Evolutionary conservation across 2,113 vertebrate genomes (phyloP).

Genomic region (Phyllopteryx taeniolatus): DNA sequence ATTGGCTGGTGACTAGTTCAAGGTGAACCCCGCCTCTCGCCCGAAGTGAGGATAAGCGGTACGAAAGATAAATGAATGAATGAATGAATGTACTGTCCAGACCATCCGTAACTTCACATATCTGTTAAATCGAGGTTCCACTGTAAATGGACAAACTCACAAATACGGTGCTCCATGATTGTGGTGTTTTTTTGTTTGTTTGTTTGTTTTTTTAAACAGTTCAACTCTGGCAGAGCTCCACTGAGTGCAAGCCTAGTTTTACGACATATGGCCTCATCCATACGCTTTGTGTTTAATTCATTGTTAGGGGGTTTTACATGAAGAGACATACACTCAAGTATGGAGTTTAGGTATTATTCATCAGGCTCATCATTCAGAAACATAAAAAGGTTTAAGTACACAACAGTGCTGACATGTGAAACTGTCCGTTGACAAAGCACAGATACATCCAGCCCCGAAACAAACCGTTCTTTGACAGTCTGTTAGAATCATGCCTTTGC

Average conservation of each 20-base stretch:
- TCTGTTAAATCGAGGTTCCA: too few species aligned
- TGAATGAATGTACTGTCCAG: too few species aligned
- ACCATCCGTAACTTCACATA: too few species aligned
- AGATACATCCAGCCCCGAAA: slow-evolving; percentile 52
- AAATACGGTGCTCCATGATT: not conserved
- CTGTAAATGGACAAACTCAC: too few species aligned
- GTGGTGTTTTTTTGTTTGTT: too few species aligned
- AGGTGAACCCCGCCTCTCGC: too few species aligned
- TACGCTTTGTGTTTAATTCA: slow-evolving; percentile 22
- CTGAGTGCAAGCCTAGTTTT: too few species aligned
- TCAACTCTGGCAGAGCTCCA: too few species aligned
- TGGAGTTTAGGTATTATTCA: slow-evolving; percentile 28
- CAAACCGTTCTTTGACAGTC: slow-evolving; percentile 52
- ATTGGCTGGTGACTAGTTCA: too few species aligned
- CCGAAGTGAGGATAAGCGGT: too few species aligned
- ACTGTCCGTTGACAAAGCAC: slow-evolving; percentile 55
- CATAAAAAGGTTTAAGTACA: slow-evolving; percentile 48
- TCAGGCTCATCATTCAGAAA: slow-evolving; percentile 45
- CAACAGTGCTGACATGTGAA: slow-evolving; percentile 53
- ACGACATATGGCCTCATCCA: not conserved
- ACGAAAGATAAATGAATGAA: too few species aligned
- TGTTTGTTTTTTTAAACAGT: not conserved
- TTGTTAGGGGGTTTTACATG: slow-evolving; percentile 42
- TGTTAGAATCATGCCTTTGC: slow-evolving; percentile 47
- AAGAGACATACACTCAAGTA: slow-evolving; percentile 39